Percentiles rank a stretch among this genome's conserved stretches.
These are phyloP conservation scores for Butorides virescens DNA, from an alignment of 2,113 vertebrate genomes.

Conservation along the genomic window DNA sequence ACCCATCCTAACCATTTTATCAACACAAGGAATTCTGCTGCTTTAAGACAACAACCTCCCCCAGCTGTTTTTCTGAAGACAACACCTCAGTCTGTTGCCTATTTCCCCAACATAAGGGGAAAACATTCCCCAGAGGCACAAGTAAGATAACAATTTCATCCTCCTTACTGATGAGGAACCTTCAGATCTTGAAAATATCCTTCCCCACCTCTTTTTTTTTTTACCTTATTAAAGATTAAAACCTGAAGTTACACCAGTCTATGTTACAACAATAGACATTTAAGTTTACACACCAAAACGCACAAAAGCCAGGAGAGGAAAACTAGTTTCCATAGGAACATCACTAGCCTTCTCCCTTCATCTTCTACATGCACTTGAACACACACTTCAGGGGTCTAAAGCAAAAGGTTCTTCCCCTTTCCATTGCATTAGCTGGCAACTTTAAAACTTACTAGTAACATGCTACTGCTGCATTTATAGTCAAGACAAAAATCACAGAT, in stretches of 20 bases:
- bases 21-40: background rate
- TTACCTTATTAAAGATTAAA: background rate
- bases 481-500: background rate
- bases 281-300: background rate
- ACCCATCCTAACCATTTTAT: background rate
- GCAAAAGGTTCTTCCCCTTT: background rate
- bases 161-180: background rate
- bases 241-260: background rate
- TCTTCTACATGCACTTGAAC: background rate
- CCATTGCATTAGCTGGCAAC: background rate
- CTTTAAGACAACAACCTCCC: background rate
- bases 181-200: background rate
- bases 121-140: background rate
- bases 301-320: background rate
- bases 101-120: background rate
- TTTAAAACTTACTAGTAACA: background rate
- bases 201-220: background rate
- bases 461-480: fast-evolving
- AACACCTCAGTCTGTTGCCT: background rate
- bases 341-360: background rate
- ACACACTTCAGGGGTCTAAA: background rate
- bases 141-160: background rate
- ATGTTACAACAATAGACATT: background rate
- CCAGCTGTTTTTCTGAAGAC: background rate
- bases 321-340: background rate